phyloP scores from a whole-genome alignment of 2,797 vertebrate species.

The Acanthiza pusilla region DNA sequence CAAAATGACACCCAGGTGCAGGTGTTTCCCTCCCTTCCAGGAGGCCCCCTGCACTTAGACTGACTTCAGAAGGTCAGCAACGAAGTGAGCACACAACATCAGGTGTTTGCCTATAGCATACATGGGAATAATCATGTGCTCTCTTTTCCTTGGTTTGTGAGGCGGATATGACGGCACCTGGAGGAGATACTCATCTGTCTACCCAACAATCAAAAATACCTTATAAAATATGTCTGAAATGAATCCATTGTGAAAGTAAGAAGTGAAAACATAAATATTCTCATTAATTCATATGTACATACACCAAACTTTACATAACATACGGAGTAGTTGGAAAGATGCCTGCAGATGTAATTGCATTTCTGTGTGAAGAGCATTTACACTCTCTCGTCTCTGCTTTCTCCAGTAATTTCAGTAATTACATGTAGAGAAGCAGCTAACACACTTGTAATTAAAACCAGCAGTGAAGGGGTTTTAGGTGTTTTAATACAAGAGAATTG shows the following conservation, averaged over 20 bases:
- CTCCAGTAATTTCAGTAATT: slow-evolving; percentile 80
- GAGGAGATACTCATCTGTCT: slow-evolving; percentile 14
- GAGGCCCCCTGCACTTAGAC: not conserved
- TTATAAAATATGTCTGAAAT: slow-evolving; percentile 61
- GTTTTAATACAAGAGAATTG: slow-evolving; percentile 67
- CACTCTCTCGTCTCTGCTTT: slow-evolving; percentile 74
- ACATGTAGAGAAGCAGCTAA: slow-evolving; percentile 61
- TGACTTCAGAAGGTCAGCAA: not conserved
- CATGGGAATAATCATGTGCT: not conserved
- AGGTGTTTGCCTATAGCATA: not conserved
- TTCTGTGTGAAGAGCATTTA: slow-evolving; percentile 65
- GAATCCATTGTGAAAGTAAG: slow-evolving; percentile 67
- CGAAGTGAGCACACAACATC: not conserved
- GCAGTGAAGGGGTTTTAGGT: slow-evolving; percentile 71
- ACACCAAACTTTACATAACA: slow-evolving; percentile 73
- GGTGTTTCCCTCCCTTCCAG: not conserved
- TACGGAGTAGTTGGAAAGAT: slow-evolving; percentile 65
- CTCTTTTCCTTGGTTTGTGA: not conserved
- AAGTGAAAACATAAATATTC: slow-evolving; percentile 62
- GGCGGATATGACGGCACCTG: not conserved
- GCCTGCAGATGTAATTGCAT: slow-evolving; percentile 69
- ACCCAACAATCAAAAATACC: slow-evolving; percentile 32
- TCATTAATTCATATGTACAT: slow-evolving; percentile 61
- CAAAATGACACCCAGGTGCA: not conserved
- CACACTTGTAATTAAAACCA: slow-evolving; percentile 74